A percentile compares a stretch with the other conserved stretches of the same genome.
Evolutionary conservation across 2,888 invertebrate species (phyloP).

Genomic region (Penaeus monodon): DNA sequence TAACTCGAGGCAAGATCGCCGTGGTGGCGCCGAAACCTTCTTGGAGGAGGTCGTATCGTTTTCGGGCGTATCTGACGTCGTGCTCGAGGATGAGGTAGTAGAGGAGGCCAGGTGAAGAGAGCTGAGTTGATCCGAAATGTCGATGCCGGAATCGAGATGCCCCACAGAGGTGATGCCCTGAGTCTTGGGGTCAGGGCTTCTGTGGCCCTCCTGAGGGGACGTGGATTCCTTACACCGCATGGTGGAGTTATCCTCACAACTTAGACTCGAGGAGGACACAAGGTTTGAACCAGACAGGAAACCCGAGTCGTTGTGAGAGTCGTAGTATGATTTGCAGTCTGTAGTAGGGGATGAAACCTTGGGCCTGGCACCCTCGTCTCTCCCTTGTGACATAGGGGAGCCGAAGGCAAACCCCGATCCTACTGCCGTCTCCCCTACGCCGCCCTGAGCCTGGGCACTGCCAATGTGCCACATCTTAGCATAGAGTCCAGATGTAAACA

Average conservation of each 20-base stretch:
- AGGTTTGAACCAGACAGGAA: conserved; percentile 63
- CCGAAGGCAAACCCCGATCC: background rate
- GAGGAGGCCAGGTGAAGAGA: conserved; percentile 57
- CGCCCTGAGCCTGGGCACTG: conserved; percentile 26
- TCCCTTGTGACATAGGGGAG: background rate
- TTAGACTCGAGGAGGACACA: conserved; percentile 53
- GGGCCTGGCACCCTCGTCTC: conserved; percentile 18
- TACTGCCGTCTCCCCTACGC: conserved; percentile 9
- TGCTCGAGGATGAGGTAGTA: conserved; percentile 14
- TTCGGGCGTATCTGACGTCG: conserved; percentile 13
- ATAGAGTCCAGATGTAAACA: conserved; percentile 34
- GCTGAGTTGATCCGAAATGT: conserved; percentile 61
- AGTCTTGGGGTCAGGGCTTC: conserved; percentile 20
- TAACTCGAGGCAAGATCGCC: conserved; percentile 38
- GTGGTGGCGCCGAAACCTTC: conserved; percentile 23
- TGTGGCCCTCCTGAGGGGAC: background rate
- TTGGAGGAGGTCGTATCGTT: background rate
- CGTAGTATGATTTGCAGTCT: conserved; percentile 50
- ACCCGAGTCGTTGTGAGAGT: conserved; percentile 62
- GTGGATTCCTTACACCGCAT: background rate
- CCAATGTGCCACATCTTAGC: conserved; percentile 46
- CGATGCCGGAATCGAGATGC: conserved; percentile 61
- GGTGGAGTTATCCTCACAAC: conserved; percentile 31
- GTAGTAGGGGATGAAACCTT: background rate
- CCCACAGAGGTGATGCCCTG: conserved; percentile 15